phyloP scores from a whole-genome alignment of 1,140 invertebrate species.

The Drosophila yakuba region DNA sequence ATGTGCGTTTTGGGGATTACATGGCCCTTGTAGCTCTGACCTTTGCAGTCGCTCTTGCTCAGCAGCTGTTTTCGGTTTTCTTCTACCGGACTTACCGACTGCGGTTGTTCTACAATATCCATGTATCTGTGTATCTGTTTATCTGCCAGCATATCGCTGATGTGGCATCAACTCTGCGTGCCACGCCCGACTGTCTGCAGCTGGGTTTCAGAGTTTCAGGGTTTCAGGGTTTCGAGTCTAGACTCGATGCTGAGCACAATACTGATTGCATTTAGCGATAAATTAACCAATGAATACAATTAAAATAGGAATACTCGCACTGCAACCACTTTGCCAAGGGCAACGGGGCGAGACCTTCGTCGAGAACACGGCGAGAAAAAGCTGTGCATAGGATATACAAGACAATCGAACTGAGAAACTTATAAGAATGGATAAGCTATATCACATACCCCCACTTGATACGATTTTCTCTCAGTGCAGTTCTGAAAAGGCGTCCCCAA shows the following conservation, averaged over 20 bases:
- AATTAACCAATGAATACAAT: conserved; percentile 82
- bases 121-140: not conserved
- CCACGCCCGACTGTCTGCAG: conserved; percentile 63
- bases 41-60: conserved; percentile 44
- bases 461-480: conserved; percentile 34
- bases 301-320: conserved; percentile 58
- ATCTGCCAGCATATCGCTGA: conserved; percentile 56
- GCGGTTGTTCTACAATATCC: conserved; percentile 50
- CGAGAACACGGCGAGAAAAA: conserved; percentile 28
- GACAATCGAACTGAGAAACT: no score
- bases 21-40: conserved; percentile 48
- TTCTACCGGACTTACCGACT: conserved; percentile 3
- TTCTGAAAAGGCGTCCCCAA: conserved; percentile 61
- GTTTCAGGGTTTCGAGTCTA: conserved; percentile 17
- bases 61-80: conserved; percentile 7
- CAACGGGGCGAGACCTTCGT: conserved; percentile 50
- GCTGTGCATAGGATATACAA: no score
- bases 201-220: not conserved
- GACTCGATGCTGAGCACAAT: conserved; percentile 61
- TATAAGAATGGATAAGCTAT: no score
- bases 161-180: conserved; percentile 64
- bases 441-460: not conserved
- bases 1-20: conserved; percentile 74
- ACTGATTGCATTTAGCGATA: conserved; percentile 80
- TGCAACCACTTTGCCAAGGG: conserved; percentile 47